These are phyloP conservation scores for Melanotaenia maccullochi DNA, from an alignment of 2,797 vertebrate genomes.

Conservation along the genomic window DNA sequence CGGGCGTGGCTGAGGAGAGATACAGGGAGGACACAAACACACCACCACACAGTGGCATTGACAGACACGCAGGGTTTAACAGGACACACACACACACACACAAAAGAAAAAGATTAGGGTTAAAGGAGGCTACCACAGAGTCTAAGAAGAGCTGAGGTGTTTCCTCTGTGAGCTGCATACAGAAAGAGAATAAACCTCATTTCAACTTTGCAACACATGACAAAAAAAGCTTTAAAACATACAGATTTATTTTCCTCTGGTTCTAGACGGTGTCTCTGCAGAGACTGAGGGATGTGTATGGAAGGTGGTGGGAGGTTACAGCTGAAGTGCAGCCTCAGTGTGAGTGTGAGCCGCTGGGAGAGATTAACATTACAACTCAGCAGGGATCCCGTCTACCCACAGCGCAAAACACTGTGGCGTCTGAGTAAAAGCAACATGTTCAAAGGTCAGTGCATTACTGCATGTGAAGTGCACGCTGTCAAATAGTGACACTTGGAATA, in stretches of 20 bases:
- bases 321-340: slow-evolving; percentile 9
- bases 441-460: slow-evolving; percentile 22
- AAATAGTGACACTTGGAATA: slow-evolving; percentile 22
- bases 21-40: slow-evolving; percentile 50
- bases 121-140: slow-evolving; percentile 8
- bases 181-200: neutral
- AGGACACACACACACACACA: neutral
- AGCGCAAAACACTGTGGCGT: slow-evolving; percentile 24
- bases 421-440: slow-evolving; percentile 29
- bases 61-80: slow-evolving; percentile 3
- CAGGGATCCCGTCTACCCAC: slow-evolving; percentile 14
- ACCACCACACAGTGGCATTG: slow-evolving; percentile 15
- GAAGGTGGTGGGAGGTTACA: slow-evolving; percentile 19
- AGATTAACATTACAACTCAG: slow-evolving; percentile 29
- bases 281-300: slow-evolving; percentile 11
- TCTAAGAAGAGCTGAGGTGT: neutral
- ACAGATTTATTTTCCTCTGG: neutral
- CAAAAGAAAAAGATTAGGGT: slow-evolving; percentile 11
- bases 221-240: neutral
- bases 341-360: slow-evolving; percentile 30
- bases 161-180: neutral
- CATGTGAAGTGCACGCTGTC: slow-evolving; percentile 9
- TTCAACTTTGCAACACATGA: neutral
- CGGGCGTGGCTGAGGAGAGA: slow-evolving; percentile 93
- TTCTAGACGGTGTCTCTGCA: slow-evolving; percentile 7